Conservation (phyloP, 1,140 invertebrate species). For the Augochlora pura region DNA sequence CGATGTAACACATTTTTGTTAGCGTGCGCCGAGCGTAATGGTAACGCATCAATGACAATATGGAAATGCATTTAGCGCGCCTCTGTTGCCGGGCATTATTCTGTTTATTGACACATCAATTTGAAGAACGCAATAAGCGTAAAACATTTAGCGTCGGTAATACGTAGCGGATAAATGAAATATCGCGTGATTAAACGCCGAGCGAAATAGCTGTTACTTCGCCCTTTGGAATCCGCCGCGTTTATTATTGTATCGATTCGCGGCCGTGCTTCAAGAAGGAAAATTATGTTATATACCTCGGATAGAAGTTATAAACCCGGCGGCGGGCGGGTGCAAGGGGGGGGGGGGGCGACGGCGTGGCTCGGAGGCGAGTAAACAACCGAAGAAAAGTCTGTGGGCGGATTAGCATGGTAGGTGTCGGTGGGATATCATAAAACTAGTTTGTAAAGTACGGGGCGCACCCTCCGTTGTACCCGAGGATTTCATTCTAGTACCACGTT, state of each 20-base stretch:
- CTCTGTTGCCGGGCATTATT: constrained; percentile 21
- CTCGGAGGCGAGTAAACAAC: constrained; percentile 44
- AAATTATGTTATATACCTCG: constrained; percentile 39
- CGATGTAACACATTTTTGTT: constrained; percentile 12
- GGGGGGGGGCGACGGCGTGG: constrained; percentile 22
- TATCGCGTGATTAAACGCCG: constrained; percentile 45
- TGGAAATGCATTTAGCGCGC: constrained; percentile 37
- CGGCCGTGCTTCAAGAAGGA: constrained; percentile 6
- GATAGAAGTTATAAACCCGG: constrained; percentile 33
- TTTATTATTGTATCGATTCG: constrained; percentile 48
- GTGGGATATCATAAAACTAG: constrained; percentile 70
- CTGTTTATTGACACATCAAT: constrained; percentile 45
- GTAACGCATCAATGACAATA: constrained; percentile 26
- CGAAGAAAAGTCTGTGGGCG: constrained; percentile 65
- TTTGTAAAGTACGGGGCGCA: constrained; percentile 61
- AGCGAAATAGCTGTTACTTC: constrained; percentile 42
- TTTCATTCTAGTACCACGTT: constrained; percentile 26
- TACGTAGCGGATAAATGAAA: constrained; percentile 42
- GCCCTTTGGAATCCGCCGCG: constrained; percentile 29
- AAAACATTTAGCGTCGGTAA: constrained; percentile 40
- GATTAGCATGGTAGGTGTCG: constrained; percentile 68
- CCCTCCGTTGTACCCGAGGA: constrained; percentile 24
- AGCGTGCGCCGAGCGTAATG: neutral
- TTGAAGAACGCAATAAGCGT: constrained; percentile 46
- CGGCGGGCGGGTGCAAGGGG: constrained; percentile 12